A percentile compares a stretch with the other conserved stretches of the same genome.
Evolutionary conservation across 2,113 vertebrate genomes (phyloP).

Genomic region (Meriones unguiculatus): DNA sequence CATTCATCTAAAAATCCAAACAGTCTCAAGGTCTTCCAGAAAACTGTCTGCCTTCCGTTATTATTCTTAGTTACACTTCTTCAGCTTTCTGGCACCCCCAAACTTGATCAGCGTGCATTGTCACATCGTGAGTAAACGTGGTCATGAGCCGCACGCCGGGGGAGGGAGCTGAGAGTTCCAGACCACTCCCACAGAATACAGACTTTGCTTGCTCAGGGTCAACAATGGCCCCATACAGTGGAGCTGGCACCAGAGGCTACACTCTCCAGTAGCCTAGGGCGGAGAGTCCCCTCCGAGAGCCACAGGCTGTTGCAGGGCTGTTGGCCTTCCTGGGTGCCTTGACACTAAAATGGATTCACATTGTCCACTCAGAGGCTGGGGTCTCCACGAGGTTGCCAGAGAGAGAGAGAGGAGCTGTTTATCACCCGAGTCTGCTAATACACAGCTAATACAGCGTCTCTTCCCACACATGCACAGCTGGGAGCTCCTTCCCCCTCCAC

Average conservation of each 20-base stretch:
- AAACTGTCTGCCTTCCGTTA: neutral
- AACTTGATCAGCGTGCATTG: neutral
- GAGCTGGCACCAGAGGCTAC: neutral
- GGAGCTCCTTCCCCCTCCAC: neutral
- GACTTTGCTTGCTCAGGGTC: neutral
- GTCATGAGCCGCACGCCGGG: too few species aligned
- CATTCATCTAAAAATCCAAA: neutral
- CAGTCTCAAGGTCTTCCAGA: slow-evolving; percentile 6
- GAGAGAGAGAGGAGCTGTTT: neutral
- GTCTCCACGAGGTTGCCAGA: neutral
- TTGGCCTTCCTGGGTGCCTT: neutral
- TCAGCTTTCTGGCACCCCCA: neutral
- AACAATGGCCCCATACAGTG: neutral
- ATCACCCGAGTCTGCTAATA: neutral
- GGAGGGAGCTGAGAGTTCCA: neutral
- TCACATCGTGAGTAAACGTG: neutral
- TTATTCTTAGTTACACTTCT: neutral
- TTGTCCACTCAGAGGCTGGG: neutral
- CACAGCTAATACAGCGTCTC: neutral
- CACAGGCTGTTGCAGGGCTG: neutral
- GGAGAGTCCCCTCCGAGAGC: neutral
- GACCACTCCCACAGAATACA: neutral
- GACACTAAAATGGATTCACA: neutral
- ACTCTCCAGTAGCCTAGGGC: neutral
- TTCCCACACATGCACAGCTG: neutral